A percentile compares a stretch with the other conserved stretches of the same genome.
Conservation (phyloP, 2,888 invertebrate species). For the Anoncus sp. region DNA sequence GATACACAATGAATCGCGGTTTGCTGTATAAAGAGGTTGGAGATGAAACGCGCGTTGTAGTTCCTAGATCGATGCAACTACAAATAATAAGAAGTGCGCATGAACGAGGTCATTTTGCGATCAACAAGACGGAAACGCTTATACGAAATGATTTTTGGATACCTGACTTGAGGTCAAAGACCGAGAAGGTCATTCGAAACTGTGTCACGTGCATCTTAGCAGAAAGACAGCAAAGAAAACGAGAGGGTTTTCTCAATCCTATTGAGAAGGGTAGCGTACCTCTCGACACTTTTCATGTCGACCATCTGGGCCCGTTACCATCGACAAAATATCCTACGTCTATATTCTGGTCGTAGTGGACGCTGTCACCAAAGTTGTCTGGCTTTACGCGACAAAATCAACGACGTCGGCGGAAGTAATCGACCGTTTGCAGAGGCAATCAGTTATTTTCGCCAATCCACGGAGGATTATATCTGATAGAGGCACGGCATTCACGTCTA, state of each 20-base stretch:
- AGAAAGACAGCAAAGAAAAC: slow-evolving; percentile 71
- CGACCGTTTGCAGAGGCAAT: slow-evolving; percentile 71
- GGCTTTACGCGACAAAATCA: slow-evolving; percentile 72
- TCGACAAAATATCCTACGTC: slow-evolving; percentile 69
- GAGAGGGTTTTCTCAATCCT: slow-evolving; percentile 73
- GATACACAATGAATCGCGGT: slow-evolving; percentile 19
- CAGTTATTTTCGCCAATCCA: slow-evolving; percentile 79
- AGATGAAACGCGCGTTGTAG: slow-evolving; percentile 62
- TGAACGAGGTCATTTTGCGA: slow-evolving; percentile 76
- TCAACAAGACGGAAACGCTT: slow-evolving; percentile 70
- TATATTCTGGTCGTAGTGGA: too few relatives aligned
- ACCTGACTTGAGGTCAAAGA: slow-evolving; percentile 47
- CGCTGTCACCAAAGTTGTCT: too few relatives aligned
- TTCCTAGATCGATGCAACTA: slow-evolving; percentile 76
- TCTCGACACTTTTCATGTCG: slow-evolving; percentile 74
- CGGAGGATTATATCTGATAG: slow-evolving; percentile 76
- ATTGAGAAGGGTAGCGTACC: slow-evolving; percentile 75
- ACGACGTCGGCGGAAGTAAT: slow-evolving; percentile 73
- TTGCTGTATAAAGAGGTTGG: slow-evolving; percentile 26
- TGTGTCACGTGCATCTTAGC: slow-evolving; percentile 66
- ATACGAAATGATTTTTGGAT: slow-evolving; percentile 73
- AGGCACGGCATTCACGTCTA: slow-evolving; percentile 77
- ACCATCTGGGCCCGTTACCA: slow-evolving; percentile 77
- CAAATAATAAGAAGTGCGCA: slow-evolving; percentile 77
- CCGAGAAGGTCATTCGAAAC: slow-evolving; percentile 57